Percentiles rank a stretch among this genome's conserved stretches.
Evolutionary conservation across 2,113 vertebrate species (phyloP).

Genomic region (Plestiodon gilberti): DNA sequence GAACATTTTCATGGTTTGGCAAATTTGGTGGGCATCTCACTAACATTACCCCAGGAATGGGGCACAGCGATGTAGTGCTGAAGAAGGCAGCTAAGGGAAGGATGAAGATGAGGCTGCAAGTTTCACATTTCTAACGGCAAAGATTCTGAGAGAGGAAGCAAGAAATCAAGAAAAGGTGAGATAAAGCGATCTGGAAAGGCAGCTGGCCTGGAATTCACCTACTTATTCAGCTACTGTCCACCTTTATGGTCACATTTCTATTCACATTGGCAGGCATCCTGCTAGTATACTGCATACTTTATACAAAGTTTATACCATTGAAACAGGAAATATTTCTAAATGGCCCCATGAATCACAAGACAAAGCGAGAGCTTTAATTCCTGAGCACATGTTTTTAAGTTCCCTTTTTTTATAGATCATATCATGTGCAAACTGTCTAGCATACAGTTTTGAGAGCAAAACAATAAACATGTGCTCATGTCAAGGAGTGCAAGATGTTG

Average conservation of each 20-base stretch:
- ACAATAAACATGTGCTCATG: neutral
- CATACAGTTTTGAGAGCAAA: conserved; percentile 6
- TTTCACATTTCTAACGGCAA: too few species aligned
- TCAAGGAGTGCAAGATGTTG: neutral
- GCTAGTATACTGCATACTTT: neutral
- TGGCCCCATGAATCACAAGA: neutral
- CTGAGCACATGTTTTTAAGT: conserved; percentile 5
- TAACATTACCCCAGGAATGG: neutral
- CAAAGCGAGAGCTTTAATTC: neutral
- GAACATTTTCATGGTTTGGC: neutral
- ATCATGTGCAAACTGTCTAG: conserved; percentile 18
- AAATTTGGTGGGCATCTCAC: neutral
- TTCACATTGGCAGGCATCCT: neutral
- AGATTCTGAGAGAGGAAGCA: neutral
- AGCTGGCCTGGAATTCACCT: neutral
- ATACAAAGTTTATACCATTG: neutral
- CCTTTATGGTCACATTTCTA: neutral
- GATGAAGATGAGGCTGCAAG: neutral
- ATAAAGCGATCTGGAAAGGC: neutral
- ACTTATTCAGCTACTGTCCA: neutral
- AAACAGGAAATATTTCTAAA: conserved; percentile 20
- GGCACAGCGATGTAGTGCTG: neutral
- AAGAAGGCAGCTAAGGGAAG: neutral
- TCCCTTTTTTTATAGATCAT: conserved; percentile 15
- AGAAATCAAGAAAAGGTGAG: neutral